Evolutionary conservation across 2,888 invertebrate genomes (phyloP).

Genomic region (Diogma glabrata): DNA sequence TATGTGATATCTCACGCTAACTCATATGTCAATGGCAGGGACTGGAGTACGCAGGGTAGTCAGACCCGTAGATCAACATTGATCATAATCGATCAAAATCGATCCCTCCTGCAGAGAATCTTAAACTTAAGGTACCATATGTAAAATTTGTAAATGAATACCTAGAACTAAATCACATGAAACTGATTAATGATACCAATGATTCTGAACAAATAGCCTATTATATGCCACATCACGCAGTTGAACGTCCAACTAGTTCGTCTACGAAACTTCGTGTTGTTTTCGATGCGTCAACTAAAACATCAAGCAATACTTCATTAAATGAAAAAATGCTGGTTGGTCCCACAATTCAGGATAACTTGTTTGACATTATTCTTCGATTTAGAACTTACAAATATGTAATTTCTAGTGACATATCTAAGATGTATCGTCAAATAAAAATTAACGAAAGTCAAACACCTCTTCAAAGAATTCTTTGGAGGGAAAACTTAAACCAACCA

Average conservation of each 20-base stretch:
- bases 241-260: no score
- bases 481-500: constrained; percentile 14
- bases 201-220: not conserved
- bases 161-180: constrained; percentile 7
- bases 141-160: constrained; percentile 13
- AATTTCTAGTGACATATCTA: no score
- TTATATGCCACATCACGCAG: constrained; percentile 16
- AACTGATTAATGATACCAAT: not conserved
- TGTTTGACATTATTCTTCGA: constrained; percentile 9
- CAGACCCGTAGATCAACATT: no score
- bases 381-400: no score
- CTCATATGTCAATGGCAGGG: no score
- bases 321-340: constrained; percentile 14
- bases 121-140: constrained; percentile 9
- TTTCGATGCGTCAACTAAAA: constrained; percentile 11
- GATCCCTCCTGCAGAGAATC: no score
- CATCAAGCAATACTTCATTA: constrained; percentile 12
- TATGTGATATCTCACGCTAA: no score
- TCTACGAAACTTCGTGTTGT: no score
- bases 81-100: no score
- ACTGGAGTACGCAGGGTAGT: no score
- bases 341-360: constrained; percentile 13
- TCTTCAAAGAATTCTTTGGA: constrained; percentile 4
- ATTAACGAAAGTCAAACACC: not conserved
- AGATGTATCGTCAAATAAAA: no score